Evolutionary conservation across 2,888 invertebrate species (phyloP), one percentile per base, ranked within the genome.

Genomic region (Hypercompe scribonia): DNA sequence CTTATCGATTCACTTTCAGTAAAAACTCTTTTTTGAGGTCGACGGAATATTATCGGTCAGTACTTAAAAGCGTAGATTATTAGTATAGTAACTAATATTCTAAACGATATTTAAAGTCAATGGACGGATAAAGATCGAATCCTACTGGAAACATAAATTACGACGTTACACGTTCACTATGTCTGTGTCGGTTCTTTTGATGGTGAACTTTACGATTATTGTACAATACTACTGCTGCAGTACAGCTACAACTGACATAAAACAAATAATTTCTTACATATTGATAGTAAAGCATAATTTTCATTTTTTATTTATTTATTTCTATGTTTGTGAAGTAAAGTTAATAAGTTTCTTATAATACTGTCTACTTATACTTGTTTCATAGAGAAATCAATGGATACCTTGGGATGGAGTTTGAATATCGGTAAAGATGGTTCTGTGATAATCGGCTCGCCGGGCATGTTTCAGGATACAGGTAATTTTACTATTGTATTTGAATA

Each of bases 381-480:
- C 85, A 5, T 81, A 92, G 92, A 90, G 74, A 69, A 83, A 0
- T 42, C 58, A 11, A 88, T 90, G 80, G 89, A 90, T 68, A 84
- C 91, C 0, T 89, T 91, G 24, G 94, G 94, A 13, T 93, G 94
- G 94, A 90, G 90, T 78, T 84, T 90, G 39, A 84, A 88, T 18
- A 78, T 92, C 3, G 84, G 61, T 31, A 10, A 28, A 42, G 46
- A 71, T 46, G 65, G 61, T n/a, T 68, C 46, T 3, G 13, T 71
- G 2, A 68, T 74, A 8, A 65, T 74, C 4, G 74, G 74, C 36
- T 71, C 71, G 33, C 74, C 71, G 11, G 71, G 28, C 46, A 65
- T 74, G 74, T 71, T 34, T 28, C 21, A 63, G 5, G 63, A 31
- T 21, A 69, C 15, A 71, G 74, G 74, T 74, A 61, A 31, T 21